Conservation (phyloP, 2,113 vertebrate species). For the Psephotus haematonotus region DNA sequence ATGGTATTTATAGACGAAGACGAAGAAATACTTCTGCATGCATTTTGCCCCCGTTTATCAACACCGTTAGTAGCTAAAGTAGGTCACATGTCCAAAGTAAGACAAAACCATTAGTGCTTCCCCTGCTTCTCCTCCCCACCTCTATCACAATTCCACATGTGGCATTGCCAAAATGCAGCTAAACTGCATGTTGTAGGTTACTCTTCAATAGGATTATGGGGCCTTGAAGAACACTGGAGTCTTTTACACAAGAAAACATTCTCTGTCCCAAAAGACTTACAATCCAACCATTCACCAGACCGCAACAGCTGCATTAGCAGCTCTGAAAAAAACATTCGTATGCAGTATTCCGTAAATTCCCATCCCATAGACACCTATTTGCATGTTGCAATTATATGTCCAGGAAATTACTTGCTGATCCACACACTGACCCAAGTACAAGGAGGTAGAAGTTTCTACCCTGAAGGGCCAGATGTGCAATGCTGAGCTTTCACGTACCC, state of each 20-base stretch:
- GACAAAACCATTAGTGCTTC: neutral
- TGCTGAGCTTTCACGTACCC: fast-evolving
- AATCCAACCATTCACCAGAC: neutral
- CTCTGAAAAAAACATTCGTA: neutral
- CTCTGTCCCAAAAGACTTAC: neutral
- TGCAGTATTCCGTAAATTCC: neutral
- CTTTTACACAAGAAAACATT: neutral
- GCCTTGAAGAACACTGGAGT: neutral
- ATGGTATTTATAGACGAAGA: neutral
- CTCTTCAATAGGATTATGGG: neutral
- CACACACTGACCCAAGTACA: neutral
- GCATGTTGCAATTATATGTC: neutral
- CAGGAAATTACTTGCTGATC: neutral
- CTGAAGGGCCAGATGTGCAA: neutral
- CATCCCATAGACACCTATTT: neutral
- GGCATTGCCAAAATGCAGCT: neutral
- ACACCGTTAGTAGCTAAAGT: neutral
- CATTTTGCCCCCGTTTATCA: neutral
- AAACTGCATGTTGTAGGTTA: neutral
- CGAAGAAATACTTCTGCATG: neutral
- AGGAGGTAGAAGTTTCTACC: neutral
- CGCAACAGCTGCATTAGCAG: neutral
- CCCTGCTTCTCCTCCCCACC: neutral
- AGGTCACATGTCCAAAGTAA: neutral
- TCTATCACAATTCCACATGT: neutral